Percentiles rank a stretch among this genome's conserved stretches.
Evolutionary conservation across 2,888 invertebrate genomes (phyloP).

Genomic region (Stegana nigrithorax): DNA sequence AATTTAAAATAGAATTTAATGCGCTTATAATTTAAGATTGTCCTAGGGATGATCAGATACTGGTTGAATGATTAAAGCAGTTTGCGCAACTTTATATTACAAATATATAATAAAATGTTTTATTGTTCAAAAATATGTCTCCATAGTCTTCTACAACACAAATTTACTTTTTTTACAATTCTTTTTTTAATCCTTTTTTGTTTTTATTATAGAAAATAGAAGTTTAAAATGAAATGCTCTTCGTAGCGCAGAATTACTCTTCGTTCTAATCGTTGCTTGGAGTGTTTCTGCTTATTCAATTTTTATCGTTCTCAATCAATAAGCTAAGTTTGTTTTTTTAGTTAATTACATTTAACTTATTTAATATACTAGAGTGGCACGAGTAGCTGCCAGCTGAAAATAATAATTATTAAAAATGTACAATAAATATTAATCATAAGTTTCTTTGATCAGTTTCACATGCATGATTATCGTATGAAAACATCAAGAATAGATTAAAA

Average conservation of each 20-base stretch:
- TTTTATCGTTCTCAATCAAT: slow-evolving; percentile 50
- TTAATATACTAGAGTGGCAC: slow-evolving; percentile 50
- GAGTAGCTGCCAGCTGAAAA: slow-evolving; percentile 35
- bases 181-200: background rate
- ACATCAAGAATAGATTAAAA: background rate
- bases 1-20: background rate
- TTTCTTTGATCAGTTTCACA: slow-evolving; percentile 10
- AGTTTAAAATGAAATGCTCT: slow-evolving; percentile 46
- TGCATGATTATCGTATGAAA: too few species aligned
- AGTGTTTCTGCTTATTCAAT: slow-evolving; percentile 28
- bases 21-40: too few species aligned
- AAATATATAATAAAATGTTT: slow-evolving; percentile 17
- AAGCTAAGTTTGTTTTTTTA: slow-evolving; percentile 38
- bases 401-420: slow-evolving; percentile 46
- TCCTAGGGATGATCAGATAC: too few species aligned
- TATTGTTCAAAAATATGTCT: slow-evolving; percentile 54
- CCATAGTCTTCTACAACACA: slow-evolving; percentile 43
- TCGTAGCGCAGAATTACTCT: slow-evolving; percentile 41
- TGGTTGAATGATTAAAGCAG: too few species aligned
- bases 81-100: background rate
- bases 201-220: background rate
- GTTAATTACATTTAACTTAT: slow-evolving; percentile 45
- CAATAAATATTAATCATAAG: slow-evolving; percentile 46
- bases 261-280: slow-evolving; percentile 34
- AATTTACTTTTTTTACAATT: too few species aligned